A percentile compares a stretch with the other conserved stretches of the same genome.
These are phyloP conservation scores for Typhlomys cinereus DNA, from an alignment of 2,113 vertebrate species.

Conservation along the genomic window DNA sequence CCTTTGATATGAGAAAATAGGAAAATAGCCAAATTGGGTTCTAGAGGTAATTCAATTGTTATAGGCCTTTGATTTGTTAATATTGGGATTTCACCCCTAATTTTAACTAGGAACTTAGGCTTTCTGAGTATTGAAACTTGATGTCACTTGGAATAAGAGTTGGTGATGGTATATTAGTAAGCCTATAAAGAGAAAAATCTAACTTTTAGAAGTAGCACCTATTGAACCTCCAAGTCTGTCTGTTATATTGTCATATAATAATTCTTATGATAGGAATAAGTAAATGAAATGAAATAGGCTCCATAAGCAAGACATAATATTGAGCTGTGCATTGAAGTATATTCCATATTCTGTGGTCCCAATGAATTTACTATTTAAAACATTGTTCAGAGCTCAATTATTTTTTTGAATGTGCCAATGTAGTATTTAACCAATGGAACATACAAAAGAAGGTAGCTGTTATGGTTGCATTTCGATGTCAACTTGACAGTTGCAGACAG, in stretches of 20 bases:
- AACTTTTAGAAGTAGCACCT: not conserved
- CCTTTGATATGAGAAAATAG: not conserved
- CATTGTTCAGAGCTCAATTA: constrained; percentile 16
- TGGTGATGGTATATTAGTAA: not conserved
- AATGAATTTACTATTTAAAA: not conserved
- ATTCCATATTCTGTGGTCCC: not conserved
- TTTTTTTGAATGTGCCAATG: constrained; percentile 36
- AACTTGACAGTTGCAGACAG: too few species aligned
- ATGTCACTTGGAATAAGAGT: not conserved
- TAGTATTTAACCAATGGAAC: not conserved
- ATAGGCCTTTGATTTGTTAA: not conserved
- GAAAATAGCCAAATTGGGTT: not conserved
- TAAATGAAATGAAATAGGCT: not conserved
- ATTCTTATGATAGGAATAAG: not conserved
- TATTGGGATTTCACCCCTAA: not conserved
- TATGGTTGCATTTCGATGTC: too few species aligned
- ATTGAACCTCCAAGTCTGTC: not conserved
- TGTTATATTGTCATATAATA: not conserved
- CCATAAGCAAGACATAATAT: constrained; percentile 60
- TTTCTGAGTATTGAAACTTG: constrained; percentile 11
- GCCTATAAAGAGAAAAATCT: not conserved
- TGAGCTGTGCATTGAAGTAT: not conserved
- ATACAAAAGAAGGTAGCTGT: not conserved
- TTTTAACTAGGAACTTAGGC: constrained; percentile 33
- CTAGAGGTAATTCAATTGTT: not conserved